Percentiles rank a stretch among this genome's conserved stretches.
Evolutionary conservation across 2,888 invertebrate genomes (phyloP).

Genomic region (Drosophila demipolita): DNA sequence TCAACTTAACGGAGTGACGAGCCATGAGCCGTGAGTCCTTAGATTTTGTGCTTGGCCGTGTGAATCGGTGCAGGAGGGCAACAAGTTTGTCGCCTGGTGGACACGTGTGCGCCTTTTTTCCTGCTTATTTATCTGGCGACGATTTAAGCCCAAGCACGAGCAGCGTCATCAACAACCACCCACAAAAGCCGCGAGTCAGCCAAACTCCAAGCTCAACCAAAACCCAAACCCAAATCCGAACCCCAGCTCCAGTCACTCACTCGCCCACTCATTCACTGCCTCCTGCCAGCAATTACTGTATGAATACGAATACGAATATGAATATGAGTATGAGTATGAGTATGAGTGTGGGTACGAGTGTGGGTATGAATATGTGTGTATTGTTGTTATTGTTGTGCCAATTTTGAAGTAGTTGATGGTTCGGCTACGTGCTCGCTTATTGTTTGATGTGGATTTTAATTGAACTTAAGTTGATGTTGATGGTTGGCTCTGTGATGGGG

Average conservation of each 20-base stretch:
- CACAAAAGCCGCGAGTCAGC: conserved; percentile 53
- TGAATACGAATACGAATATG: conserved; percentile 14
- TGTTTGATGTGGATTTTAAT: conserved; percentile 85
- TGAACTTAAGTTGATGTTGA: conserved; percentile 84
- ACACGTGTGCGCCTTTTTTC: conserved; percentile 67
- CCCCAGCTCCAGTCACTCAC: conserved; percentile 4
- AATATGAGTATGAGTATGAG: background rate
- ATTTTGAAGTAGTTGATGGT: conserved; percentile 72
- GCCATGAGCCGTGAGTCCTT: conserved; percentile 8
- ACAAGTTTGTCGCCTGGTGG: conserved; percentile 71
- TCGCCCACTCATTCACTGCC: conserved; percentile 1
- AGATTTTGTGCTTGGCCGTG: conserved; percentile 13
- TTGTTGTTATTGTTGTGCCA: conserved; percentile 66
- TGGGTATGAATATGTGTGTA: conserved; percentile 14
- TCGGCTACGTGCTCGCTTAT: conserved; percentile 82
- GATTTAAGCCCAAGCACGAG: conserved; percentile 72
- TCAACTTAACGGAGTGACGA: conserved; percentile 42
- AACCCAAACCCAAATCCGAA: background rate
- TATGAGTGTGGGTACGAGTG: background rate
- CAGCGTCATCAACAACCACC: conserved; percentile 52
- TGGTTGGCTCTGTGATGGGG: conserved; percentile 42
- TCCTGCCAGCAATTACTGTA: conserved; percentile 17
- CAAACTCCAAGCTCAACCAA: conserved; percentile 3
- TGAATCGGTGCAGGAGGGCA: conserved; percentile 58
- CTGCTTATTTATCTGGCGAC: conserved; percentile 8